Conservation (phyloP, 2,888 invertebrate species). For the Agriopis leucophaearia region DNA sequence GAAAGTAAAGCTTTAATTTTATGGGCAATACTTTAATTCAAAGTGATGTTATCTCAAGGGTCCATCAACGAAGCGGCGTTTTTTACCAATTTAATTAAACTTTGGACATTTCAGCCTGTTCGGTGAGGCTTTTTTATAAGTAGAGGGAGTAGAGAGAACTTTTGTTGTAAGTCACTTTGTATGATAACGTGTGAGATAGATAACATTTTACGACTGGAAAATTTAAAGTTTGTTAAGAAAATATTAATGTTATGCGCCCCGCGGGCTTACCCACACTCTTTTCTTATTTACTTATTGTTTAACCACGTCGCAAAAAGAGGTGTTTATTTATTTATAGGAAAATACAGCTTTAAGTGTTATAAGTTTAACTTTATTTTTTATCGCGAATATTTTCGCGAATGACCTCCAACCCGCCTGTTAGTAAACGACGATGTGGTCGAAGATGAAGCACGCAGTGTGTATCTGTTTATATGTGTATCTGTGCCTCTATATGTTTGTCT, state of each 20-base stretch:
- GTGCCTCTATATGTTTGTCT: too few species aligned
- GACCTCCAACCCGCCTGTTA: too few species aligned
- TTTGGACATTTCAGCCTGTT: constrained; percentile 54
- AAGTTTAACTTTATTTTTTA: too few species aligned
- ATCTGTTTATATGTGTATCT: too few species aligned
- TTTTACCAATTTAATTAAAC: constrained; percentile 63
- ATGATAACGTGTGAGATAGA: constrained; percentile 20
- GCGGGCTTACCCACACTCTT: too few species aligned
- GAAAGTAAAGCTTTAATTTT: constrained; percentile 30
- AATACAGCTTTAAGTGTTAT: too few species aligned
- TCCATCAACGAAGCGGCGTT: constrained; percentile 50
- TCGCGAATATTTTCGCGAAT: too few species aligned
- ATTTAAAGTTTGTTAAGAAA: background rate
- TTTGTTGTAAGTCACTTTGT: constrained; percentile 42
- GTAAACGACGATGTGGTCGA: too few species aligned
- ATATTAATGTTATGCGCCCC: background rate
- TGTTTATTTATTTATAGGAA: too few species aligned
- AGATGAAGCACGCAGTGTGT: too few species aligned
- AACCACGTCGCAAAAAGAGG: too few species aligned
- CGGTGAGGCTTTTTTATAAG: constrained; percentile 48
- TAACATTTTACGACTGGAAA: background rate
- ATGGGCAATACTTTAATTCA: constrained; percentile 41
- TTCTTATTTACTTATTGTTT: too few species aligned
- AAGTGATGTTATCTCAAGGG: constrained; percentile 50
- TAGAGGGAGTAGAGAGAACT: constrained; percentile 44